Base-by-base conservation (phyloP, 2,888 invertebrate species). In the Scotopteryx bipunctaria region DNA sequence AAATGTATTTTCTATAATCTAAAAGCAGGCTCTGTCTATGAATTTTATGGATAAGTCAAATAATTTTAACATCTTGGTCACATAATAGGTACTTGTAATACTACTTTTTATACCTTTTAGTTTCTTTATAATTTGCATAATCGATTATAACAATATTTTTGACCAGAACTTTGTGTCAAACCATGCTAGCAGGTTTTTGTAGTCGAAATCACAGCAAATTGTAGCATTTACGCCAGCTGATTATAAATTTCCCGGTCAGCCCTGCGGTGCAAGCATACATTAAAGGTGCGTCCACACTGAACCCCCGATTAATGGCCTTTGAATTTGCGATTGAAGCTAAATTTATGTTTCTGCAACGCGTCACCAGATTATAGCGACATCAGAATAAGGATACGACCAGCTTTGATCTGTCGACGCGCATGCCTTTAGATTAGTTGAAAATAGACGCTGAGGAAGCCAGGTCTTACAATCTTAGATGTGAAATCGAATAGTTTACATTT, bases 231-330 rank as follows among this genome's bases (percentile, higher is more conserved):
- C 9, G 32, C 44, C 14, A 32, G n/a, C 27, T 36, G 27, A 35
- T 47, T 33, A 27, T 42, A 21, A 33, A 27, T 33, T 23, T 25
- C 27, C 9, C n/a, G 47, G 48, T n/a, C 76, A 79, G 35, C 81
- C 86, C 84, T 86, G 62, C 53, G 41, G 32, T 51, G 51, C 60
- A 52, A 63, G 73, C 76, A 79, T 81, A 82, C 71, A 81, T 86
- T 86, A 82, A 84, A 83, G 85, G 76, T 78, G 77, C 76, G 82
- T 83, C 78, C 80, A 80, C 78, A 83, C 82, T 76, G 78, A 81
- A 83, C 76, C 83, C 81, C 77, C 86, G 86, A 86, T 86, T 86
- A 87, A 83, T 82, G 78, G 77, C 74, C 81, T 79, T 74, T 72
- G 80, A 77, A 77, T 74, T 72, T 64, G 74, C 83, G 83, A 87